These are phyloP conservation scores for Protodeltote pygarga DNA, from an alignment of 2,888 invertebrate species.

Conservation along the genomic window DNA sequence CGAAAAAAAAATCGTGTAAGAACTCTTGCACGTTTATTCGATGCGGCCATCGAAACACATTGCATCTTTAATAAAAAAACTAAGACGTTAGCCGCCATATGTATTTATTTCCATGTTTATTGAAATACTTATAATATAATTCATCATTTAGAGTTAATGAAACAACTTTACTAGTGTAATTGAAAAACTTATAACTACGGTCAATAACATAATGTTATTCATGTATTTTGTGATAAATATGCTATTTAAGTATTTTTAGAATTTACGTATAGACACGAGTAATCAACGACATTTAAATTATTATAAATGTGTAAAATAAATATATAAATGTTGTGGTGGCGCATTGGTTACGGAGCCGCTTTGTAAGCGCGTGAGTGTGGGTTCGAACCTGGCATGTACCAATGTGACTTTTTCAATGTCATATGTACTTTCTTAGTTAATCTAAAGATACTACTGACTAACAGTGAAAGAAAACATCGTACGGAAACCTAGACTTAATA, in stretches of 20 bases:
- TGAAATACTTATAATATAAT: conserved; percentile 48
- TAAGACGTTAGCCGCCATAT: conserved; percentile 12
- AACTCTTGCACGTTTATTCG: too few species aligned
- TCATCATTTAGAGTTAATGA: conserved; percentile 53
- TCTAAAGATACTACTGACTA: too few species aligned
- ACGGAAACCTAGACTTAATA: too few species aligned
- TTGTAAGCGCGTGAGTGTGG: too few species aligned
- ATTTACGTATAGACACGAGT: conserved; percentile 19
- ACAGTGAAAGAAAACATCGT: too few species aligned
- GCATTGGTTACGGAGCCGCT: too few species aligned
- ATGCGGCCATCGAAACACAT: too few species aligned
- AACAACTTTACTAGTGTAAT: conserved; percentile 39
- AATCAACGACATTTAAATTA: conserved; percentile 21
- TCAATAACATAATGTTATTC: conserved; percentile 40
- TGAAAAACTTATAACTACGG: conserved; percentile 33
- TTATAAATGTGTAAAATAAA: conserved; percentile 7
- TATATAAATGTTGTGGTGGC: too few species aligned
- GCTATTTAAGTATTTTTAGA: conserved; percentile 25
- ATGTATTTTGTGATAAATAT: conserved; percentile 32
- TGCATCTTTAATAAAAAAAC: conserved; percentile 8
- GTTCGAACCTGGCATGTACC: too few species aligned
- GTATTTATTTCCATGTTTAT: conserved; percentile 34
- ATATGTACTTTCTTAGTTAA: too few species aligned
- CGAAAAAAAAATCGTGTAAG: too few species aligned
- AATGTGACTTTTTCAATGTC: too few species aligned